Evolutionary conservation across 30 jellyfish, hydroid and myxozoan genomes (phyloP).

Genomic region (Cassiopea xamachana): DNA sequence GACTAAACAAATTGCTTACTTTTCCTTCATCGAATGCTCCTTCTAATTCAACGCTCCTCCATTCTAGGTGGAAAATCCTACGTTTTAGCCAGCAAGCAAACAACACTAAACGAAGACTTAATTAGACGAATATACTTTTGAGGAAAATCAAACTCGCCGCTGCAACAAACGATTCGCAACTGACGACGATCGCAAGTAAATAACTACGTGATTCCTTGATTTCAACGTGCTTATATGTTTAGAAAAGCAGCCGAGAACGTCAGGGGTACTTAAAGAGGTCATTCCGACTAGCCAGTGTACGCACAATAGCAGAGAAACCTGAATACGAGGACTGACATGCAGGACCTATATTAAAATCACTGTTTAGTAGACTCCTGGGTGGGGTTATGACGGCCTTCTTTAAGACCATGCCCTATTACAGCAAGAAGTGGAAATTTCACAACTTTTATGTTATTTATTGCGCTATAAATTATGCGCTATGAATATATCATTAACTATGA

Average conservation of each 20-base stretch:
- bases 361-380: too few species aligned
- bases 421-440: too few species aligned
- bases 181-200: neutral
- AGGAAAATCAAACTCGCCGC: slow-evolving; percentile 30
- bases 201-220: neutral
- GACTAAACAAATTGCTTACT: slow-evolving; percentile 37
- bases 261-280: neutral
- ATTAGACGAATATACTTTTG: slow-evolving; percentile 4
- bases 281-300: too few species aligned
- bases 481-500: too few species aligned
- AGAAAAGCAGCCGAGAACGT: neutral
- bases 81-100: slow-evolving; percentile 59
- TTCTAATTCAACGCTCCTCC: slow-evolving; percentile 61
- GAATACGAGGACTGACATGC: too few species aligned
- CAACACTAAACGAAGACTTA: neutral
- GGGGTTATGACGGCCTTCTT: too few species aligned
- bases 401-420: too few species aligned
- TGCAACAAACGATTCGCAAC: neutral
- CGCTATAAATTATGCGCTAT: too few species aligned
- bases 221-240: slow-evolving; percentile 27
- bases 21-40: slow-evolving; percentile 46
- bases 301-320: too few species aligned
- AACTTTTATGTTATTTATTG: too few species aligned
- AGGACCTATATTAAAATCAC: too few species aligned
- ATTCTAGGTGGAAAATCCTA: slow-evolving; percentile 41